Base-by-base conservation (phyloP, 2,113 vertebrate species). In the Arothron firmamentum region DNA sequence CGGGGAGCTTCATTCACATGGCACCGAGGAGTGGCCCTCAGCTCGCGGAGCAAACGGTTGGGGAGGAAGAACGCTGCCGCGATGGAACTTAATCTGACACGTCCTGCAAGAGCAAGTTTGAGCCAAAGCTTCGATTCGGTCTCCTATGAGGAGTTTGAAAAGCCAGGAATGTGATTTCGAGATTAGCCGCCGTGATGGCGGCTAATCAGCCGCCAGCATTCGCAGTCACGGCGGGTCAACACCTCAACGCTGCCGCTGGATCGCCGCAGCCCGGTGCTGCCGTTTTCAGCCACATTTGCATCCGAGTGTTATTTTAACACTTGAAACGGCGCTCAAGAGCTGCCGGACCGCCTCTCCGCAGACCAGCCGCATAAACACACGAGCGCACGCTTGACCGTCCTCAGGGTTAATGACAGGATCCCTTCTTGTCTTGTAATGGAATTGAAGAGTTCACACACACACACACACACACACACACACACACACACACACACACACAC, bases 1-100 rank as follows among this genome's bases (percentile, higher is more conserved):
- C 50, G 1, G 51, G 61, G 85, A 68, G 71, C 77, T 56, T 80
- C 56, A 77, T 74, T 71, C 64, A 58, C 68, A 72, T n/a, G 16
- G 47, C 45, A 47, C 7, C 0, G 41, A 58, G 51, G 51, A 7
- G 59, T 68, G 7, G 14, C 61, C 68, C 12, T 19, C 7, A 59
- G 76, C 50, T 21, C 0, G 1, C 15, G 2, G 15, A 38, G 57
- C 2, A 23, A 23, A 23, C 21, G 21, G 21, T 23, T 3, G 21
- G 21, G 63, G 72, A 72, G 72, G 66, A 54, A 62, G 70, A 49
- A 48, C 58, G 21, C 21, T 23, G 21, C 21, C 21, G 21, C 21
- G 31, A 54, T 62, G 59, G 45, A 59, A 75, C 70, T 74, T 5
- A 21, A 13, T 7, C 16, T 49, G 47, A 49, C n/a, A 20, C 0